Evolutionary conservation across 2,113 vertebrate genomes (phyloP).

Genomic region (Ciconia maguari): DNA sequence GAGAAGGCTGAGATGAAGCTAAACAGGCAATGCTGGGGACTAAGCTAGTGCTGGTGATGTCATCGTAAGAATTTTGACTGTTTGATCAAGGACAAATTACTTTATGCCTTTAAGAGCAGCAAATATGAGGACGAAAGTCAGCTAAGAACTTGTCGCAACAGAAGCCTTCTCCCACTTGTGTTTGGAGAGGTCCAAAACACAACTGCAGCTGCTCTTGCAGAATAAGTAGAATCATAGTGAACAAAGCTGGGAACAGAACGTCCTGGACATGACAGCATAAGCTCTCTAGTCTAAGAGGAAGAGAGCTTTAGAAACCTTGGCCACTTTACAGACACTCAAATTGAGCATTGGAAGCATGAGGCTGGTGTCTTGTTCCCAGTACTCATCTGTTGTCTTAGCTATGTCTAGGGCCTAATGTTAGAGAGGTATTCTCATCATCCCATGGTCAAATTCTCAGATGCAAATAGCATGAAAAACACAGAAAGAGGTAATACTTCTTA

Average conservation of each 20-base stretch:
- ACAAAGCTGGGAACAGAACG: neutral
- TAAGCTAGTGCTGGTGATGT: neutral
- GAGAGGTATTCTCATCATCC: neutral
- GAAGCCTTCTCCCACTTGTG: neutral
- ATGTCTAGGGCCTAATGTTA: neutral
- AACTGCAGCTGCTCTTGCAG: neutral
- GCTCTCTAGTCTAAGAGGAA: neutral
- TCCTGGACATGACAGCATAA: neutral
- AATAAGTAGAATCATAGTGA: neutral
- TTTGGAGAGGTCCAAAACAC: neutral
- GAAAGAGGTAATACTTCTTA: neutral
- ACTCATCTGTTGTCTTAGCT: neutral
- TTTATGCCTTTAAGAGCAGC: neutral
- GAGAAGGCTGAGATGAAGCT: neutral
- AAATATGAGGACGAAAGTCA: neutral
- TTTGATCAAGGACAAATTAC: neutral
- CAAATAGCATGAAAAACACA: neutral
- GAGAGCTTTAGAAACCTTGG: neutral
- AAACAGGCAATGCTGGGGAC: neutral
- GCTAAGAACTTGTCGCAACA: neutral
- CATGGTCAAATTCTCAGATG: neutral
- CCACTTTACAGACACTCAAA: neutral
- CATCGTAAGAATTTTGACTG: neutral
- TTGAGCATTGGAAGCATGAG: neutral
- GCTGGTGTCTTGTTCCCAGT: neutral